These are phyloP conservation scores for Atractosteus spatula DNA, from an alignment of 2,113 vertebrate species.

Conservation along the genomic window DNA sequence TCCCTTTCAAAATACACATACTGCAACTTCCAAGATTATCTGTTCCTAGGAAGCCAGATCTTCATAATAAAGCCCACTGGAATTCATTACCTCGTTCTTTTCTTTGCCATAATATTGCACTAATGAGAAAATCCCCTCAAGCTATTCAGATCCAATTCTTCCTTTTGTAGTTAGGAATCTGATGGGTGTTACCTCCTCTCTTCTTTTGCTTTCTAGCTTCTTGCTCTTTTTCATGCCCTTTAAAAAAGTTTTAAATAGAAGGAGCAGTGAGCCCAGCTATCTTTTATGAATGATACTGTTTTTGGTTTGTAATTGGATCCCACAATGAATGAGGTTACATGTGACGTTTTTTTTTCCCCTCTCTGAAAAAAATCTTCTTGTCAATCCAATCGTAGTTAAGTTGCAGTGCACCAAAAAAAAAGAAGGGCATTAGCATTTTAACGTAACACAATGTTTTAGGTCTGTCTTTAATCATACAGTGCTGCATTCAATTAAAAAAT, in stretches of 20 bases:
- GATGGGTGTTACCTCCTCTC: conserved; percentile 63
- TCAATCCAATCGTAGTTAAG: no score
- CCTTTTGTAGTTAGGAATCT: conserved; percentile 58
- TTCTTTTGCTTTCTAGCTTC: conserved; percentile 59
- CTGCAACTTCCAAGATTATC: not conserved
- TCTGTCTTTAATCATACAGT: no score
- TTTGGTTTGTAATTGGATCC: conserved; percentile 28
- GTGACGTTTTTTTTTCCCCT: not conserved
- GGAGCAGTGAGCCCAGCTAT: conserved; percentile 17
- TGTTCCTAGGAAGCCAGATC: not conserved
- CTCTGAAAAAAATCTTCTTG: not conserved
- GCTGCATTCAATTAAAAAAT: no score
- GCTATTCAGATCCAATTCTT: conserved; percentile 53
- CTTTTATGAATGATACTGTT: conserved; percentile 31
- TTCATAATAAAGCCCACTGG: not conserved
- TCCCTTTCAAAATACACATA: not conserved
- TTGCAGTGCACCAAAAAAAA: no score
- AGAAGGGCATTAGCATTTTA: no score
- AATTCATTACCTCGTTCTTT: conserved; percentile 7
- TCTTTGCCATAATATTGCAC: conserved; percentile 45
- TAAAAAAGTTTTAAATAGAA: no score
- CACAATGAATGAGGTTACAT: conserved; percentile 26
- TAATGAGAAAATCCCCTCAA: conserved; percentile 42
- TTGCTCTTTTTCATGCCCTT: conserved; percentile 23
- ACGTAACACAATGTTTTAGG: no score